These are phyloP conservation scores for Harmothoe impar DNA, from an alignment of 2,888 invertebrate genomes.

Conservation along the genomic window DNA sequence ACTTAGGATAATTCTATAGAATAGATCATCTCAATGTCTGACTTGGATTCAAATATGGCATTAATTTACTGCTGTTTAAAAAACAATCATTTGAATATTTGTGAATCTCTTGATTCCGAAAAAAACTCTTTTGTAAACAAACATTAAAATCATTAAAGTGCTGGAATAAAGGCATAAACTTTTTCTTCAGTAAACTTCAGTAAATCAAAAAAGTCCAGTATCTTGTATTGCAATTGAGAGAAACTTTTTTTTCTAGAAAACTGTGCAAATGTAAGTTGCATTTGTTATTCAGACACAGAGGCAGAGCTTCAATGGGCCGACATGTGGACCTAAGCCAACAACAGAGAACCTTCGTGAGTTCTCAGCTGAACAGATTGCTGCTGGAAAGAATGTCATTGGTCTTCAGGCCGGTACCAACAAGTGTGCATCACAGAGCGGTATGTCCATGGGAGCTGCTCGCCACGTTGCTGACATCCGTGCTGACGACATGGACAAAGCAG, in stretches of 20 bases:
- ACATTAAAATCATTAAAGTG: no score
- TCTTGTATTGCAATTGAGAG: no score
- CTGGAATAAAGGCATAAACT: no score
- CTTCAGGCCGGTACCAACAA: conserved; percentile 81
- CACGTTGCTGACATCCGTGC: conserved; percentile 76
- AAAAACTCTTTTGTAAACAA: no score
- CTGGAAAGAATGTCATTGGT: conserved; percentile 80
- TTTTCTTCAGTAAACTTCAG: no score
- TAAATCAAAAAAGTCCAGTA: no score
- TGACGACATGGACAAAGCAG: conserved; percentile 76
- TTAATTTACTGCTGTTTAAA: no score
- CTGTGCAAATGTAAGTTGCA: conserved; percentile 6
- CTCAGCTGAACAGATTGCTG: conserved; percentile 77
- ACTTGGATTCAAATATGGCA: no score
- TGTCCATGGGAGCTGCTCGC: conserved; percentile 79
- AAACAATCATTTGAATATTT: no score
- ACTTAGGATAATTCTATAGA: no score
- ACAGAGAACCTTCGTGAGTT: conserved; percentile 76
- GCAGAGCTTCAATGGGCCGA: conserved; percentile 77
- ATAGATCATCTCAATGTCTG: no score
- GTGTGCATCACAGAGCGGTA: conserved; percentile 80
- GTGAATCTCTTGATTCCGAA: no score
- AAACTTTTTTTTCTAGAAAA: background rate
- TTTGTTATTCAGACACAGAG: conserved; percentile 72
- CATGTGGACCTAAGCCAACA: conserved; percentile 78